Evolutionary conservation across 2,797 vertebrate genomes (phyloP).

Genomic region (Florisuga fusca): DNA sequence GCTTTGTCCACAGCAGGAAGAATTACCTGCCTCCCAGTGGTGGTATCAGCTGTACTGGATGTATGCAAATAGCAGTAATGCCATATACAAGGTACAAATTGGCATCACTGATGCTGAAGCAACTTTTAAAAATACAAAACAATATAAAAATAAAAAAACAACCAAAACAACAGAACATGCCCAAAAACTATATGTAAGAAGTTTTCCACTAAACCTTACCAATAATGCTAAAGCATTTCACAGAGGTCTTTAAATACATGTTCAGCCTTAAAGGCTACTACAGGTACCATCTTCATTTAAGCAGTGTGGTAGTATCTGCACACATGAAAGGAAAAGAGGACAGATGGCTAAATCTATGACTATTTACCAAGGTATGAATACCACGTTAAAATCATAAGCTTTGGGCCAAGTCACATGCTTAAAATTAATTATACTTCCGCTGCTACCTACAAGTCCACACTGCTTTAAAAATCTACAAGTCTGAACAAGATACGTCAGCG

Average conservation of each 20-base stretch:
- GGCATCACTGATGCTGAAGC: not conserved
- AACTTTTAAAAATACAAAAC: not conserved
- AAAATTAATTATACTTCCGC: constrained; percentile 59
- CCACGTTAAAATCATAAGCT: not conserved
- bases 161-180: not conserved
- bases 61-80: not conserved
- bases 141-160: no score
- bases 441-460: constrained; percentile 46
- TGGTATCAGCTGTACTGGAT: not conserved
- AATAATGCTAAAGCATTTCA: not conserved
- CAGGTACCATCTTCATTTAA: not conserved
- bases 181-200: not conserved
- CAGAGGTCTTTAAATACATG: not conserved
- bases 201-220: not conserved
- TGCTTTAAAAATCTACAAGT: constrained; percentile 56
- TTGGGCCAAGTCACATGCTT: constrained; percentile 40
- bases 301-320: not conserved
- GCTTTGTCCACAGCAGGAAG: not conserved
- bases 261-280: not conserved
- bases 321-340: not conserved
- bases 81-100: not conserved
- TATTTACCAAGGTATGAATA: constrained; percentile 24
- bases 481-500: constrained; percentile 51
- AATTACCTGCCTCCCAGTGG: not conserved
- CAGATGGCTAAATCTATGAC: constrained; percentile 36